Base-by-base conservation (phyloP, 1,140 invertebrate species). In the Oryctes rhinoceros region DNA sequence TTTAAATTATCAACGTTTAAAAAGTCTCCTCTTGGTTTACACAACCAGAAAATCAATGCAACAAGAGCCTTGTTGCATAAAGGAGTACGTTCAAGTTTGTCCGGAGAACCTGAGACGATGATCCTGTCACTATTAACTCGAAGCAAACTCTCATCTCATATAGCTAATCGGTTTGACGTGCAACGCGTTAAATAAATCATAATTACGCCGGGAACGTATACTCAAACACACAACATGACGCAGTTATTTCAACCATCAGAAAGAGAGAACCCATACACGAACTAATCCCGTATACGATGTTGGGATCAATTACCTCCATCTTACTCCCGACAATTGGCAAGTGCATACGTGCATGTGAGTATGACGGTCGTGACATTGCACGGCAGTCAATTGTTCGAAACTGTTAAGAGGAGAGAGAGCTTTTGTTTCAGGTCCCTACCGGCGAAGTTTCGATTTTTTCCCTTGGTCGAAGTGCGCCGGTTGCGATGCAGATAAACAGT, bases 381-480 rank as follows among this genome's bases (percentile, higher is more conserved):
- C 15, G 53, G 53, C 53, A 59, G 53, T 59, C 53, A 59, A 59
- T 59, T 59, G 53, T 59, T 59, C 53, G 18, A 59, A 59, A 59
- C 53, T 59, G 53, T 59, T 59, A 59, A 59, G 53, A 6, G 15
- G 18, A 59, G 53, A 59, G 53, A 15, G 15, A 18, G 53, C 53
- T 59, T 59, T 59, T 59, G 53, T 59, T 59, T 59, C 53, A 30
- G 53, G 15, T 59, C 15, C 53, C 53, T 59, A 59, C 53, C 53
- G 53, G 53, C 53, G 53, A 18, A 13, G 53, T 59, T 59, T 59
- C 15, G 53, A 59, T 59, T 59, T 59, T 59, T 59, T 59, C 15
- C 6, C 39, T 10, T 10, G n/a, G 18, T 18, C 53, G 53, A 18
- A 18, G 18, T 59, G 53, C 18, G 65, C 20, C 65, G 35, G 24